Base-by-base conservation (phyloP, 2,113 vertebrate species). In the Baryphthengus martii region DNA sequence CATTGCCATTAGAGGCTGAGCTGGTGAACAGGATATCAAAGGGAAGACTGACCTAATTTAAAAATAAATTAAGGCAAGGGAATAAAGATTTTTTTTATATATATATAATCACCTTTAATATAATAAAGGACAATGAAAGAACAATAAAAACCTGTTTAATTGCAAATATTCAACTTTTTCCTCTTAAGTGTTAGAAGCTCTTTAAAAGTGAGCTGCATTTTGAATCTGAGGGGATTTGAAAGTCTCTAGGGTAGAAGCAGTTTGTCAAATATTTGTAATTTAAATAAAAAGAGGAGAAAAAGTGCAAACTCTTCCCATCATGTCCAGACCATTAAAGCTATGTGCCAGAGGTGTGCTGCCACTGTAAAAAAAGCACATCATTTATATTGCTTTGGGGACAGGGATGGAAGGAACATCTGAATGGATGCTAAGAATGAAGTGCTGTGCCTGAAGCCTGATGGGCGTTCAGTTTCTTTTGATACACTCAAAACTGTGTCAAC, bases 251-350 rank as follows among this genome's bases (percentile, higher is more conserved):
- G 84, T 15, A 84, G 37, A 35, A 90, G 7, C 26, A 55, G 24
- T 88, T 92, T 86, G 55, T 95, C 73, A 96, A 86, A 84, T 95
- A 95, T 90, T 89, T 50, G 61, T 83, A 59, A 78, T 86, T 81
- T 90, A 89, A 92, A 71, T 94, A 59, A 75, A 86, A 94, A 80
- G n/a, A 77, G 35, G 40, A 88, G 18, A 31, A 86, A 74, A 85
- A 42, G 10, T 58, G 40, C 18, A 59, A 77, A 74, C 17, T 74
- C 47, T 81, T 70, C 23, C 45, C 56, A 8, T 77, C 35, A 77
- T 92, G 68, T 52, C 56, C 39, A 39, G 40, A 72, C 20, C 33
- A 58, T 42, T 78, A 81, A 86, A 92, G 39, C 29, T 78, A 29
- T 35, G 7, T 61, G 42, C 29, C 1, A 1, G 73, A 87, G 56